phyloP scores from a whole-genome alignment of 1,140 invertebrate genomes.

The Marisa cornuarietis region DNA sequence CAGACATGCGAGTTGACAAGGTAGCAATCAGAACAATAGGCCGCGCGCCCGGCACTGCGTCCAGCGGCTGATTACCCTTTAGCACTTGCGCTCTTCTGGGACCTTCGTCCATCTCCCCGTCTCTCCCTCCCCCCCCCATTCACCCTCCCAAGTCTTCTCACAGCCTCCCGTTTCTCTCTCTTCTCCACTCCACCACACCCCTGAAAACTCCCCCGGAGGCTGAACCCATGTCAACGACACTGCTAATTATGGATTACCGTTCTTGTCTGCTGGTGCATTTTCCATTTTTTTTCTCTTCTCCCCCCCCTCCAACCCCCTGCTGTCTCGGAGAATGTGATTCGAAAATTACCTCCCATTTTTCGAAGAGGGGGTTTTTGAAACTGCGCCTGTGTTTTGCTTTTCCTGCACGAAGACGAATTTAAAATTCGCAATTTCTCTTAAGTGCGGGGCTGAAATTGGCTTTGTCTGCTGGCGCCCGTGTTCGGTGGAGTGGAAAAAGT shows the following conservation, averaged over 20 bases:
- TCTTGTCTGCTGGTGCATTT: not conserved
- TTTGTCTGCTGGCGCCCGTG: slow-evolving; percentile 4
- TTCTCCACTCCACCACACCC: slow-evolving; percentile 1
- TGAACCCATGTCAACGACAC: not conserved
- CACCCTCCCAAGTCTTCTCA: not conserved
- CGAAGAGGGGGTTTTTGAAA: not conserved
- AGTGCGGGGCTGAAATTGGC: slow-evolving; percentile 21
- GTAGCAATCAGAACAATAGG: slow-evolving; percentile 4
- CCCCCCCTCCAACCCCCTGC: too few species aligned
- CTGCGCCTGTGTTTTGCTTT: too few species aligned
- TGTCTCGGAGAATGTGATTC: slow-evolving; percentile 18
- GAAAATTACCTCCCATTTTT: not conserved
- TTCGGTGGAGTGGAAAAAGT: slow-evolving; percentile 11
- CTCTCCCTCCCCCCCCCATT: not conserved
- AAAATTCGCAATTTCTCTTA: slow-evolving; percentile 24
- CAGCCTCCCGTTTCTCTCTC: slow-evolving; percentile 2
- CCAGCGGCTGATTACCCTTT: not conserved
- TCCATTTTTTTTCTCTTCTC: not conserved
- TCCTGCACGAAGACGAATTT: not conserved
- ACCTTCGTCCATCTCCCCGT: not conserved
- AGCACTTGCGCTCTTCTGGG: not conserved
- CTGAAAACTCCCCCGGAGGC: slow-evolving; percentile 11
- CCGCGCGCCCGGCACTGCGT: not conserved
- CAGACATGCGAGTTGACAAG: slow-evolving; percentile 2
- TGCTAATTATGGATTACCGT: slow-evolving; percentile 3